A percentile compares a stretch with the other conserved stretches of the same genome.
phyloP scores from a whole-genome alignment of 2,888 invertebrate genomes.

The Calameuta filiformis region DNA sequence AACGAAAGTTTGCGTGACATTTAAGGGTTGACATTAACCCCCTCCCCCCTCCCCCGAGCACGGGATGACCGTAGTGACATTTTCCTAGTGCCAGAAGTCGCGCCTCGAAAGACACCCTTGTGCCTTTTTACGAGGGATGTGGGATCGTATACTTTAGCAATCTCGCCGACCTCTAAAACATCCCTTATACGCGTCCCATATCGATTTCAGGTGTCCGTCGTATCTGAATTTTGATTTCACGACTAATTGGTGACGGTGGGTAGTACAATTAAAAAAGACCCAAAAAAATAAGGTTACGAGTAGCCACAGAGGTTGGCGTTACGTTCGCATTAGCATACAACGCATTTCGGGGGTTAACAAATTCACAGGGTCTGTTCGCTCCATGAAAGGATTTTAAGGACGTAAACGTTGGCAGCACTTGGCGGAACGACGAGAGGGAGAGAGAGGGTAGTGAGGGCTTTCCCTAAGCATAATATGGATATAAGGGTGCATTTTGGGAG shows the following conservation, averaged over 20 bases:
- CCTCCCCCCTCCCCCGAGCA: constrained; percentile 5
- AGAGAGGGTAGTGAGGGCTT: too few species aligned
- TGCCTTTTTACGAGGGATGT: constrained; percentile 45
- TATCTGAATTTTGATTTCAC: not conserved
- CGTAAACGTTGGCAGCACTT: not conserved
- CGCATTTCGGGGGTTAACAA: not conserved
- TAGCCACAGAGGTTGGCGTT: not conserved
- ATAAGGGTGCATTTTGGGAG: constrained; percentile 32
- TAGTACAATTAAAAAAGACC: too few species aligned
- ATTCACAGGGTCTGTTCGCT: not conserved
- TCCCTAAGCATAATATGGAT: constrained; percentile 18
- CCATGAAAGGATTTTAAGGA: not conserved
- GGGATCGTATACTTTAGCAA: not conserved
- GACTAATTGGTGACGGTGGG: not conserved
- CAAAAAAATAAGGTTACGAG: not conserved
- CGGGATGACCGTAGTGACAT: constrained; percentile 46
- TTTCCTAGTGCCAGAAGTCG: constrained; percentile 58
- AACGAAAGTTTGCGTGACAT: constrained; percentile 56
- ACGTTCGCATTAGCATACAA: not conserved
- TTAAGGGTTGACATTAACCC: constrained; percentile 61
- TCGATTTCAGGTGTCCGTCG: not conserved
- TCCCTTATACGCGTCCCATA: not conserved
- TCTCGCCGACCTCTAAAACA: not conserved
- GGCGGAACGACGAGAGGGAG: not conserved
- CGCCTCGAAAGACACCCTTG: constrained; percentile 43